These are phyloP conservation scores for Nebria ingens DNA, from an alignment of 1,140 invertebrate species.

Conservation along the genomic window DNA sequence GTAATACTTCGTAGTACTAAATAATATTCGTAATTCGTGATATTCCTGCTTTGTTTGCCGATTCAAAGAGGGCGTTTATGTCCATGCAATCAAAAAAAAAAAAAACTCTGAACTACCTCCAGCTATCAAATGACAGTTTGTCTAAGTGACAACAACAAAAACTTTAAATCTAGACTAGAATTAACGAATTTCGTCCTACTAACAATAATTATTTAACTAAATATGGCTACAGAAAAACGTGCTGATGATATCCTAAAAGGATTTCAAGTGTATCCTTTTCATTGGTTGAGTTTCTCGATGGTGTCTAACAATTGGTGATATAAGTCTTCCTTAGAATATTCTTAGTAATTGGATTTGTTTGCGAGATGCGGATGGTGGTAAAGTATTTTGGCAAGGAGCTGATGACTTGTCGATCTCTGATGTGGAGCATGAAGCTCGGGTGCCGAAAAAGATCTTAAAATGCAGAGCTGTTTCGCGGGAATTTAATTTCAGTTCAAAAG, in stretches of 20 bases:
- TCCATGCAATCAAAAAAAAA: no score
- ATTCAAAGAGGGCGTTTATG: no score
- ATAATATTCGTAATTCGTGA: no score
- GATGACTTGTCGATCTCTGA: slow-evolving; percentile 91
- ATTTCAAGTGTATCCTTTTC: slow-evolving; percentile 49
- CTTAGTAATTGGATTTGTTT: slow-evolving; percentile 97
- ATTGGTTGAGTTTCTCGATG: background rate
- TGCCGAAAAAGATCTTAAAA: slow-evolving; percentile 94
- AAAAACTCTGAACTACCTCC: no score
- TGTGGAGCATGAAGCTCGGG: slow-evolving; percentile 88
- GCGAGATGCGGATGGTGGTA: slow-evolving; percentile 88
- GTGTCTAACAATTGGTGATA: slow-evolving; percentile 10
- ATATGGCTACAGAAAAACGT: slow-evolving; percentile 26
- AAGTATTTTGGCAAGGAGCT: slow-evolving; percentile 94
- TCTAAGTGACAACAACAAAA: no score
- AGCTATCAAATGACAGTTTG: no score
- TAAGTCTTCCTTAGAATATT: slow-evolving; percentile 13
- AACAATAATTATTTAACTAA: background rate
- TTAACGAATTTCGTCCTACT: no score
- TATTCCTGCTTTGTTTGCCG: no score
- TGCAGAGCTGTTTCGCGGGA: slow-evolving; percentile 92
- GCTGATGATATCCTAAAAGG: slow-evolving; percentile 41
- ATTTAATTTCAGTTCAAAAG: slow-evolving; percentile 96
- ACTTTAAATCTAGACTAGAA: no score
- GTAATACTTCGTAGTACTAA: no score